Conservation (phyloP, 2,888 invertebrate genomes). For the Acronicta aceris region DNA sequence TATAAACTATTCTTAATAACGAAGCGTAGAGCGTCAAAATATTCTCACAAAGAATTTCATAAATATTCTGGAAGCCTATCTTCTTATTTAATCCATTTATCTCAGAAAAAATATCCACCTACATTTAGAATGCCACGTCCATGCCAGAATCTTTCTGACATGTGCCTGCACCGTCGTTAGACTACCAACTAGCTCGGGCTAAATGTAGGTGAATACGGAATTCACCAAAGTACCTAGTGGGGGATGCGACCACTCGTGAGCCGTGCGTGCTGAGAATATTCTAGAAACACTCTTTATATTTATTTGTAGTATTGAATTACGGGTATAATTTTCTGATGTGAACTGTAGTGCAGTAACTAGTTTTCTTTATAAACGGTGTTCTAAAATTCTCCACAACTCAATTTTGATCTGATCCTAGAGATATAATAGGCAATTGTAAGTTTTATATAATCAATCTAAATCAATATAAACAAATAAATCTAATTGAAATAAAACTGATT, state of each 20-base stretch:
- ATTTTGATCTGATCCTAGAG: too few relatives aligned
- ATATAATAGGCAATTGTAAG: too few relatives aligned
- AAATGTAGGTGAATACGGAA: conserved; percentile 63
- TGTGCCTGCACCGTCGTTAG: conserved; percentile 50
- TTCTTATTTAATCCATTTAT: background rate
- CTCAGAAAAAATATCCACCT: background rate
- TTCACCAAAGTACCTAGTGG: conserved; percentile 44
- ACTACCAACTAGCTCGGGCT: conserved; percentile 62
- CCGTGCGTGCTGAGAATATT: conserved; percentile 57
- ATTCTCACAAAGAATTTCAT: background rate
- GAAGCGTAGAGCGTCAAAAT: background rate
- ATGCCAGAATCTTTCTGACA: conserved; percentile 27
- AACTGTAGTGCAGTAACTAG: too few relatives aligned
- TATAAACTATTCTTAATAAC: too few relatives aligned
- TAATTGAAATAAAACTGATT: too few relatives aligned
- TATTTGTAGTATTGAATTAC: conserved; percentile 44
- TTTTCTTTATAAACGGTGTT: too few relatives aligned
- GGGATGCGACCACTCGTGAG: conserved; percentile 61
- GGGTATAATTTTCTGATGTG: background rate
- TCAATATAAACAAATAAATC: too few relatives aligned
- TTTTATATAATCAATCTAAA: too few relatives aligned
- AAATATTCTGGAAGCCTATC: background rate
- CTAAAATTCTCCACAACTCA: too few relatives aligned
- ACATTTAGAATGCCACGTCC: conserved; percentile 43
- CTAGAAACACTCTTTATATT: conserved; percentile 38